These are phyloP conservation scores for Trachymyrmex cornetzi DNA, from an alignment of 1,140 invertebrate species.

Conservation along the genomic window DNA sequence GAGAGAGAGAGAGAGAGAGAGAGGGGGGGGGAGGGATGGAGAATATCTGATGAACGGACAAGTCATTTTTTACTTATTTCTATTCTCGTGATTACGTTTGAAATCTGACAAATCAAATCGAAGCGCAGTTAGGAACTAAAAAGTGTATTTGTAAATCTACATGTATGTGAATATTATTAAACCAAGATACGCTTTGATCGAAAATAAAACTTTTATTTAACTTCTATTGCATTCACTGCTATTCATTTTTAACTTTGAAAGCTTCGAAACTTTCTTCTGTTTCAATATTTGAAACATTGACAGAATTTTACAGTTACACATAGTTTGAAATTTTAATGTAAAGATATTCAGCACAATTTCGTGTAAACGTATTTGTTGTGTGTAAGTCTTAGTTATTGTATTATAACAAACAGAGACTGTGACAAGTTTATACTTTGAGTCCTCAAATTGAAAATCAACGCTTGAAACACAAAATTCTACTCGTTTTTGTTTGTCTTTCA, in stretches of 20 bases:
- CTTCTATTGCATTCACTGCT: neutral
- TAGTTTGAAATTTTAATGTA: neutral
- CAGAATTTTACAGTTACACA: neutral
- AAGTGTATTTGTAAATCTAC: no score
- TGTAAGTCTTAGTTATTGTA: neutral
- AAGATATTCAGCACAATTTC: neutral
- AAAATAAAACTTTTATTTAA: no score
- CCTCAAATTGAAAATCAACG: slow-evolving; percentile 36
- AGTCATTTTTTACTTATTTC: neutral
- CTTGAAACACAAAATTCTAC: neutral
- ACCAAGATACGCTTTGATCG: no score
- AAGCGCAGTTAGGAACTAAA: no score
- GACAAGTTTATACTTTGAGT: neutral
- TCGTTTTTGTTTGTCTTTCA: slow-evolving; percentile 29
- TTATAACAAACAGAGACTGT: neutral
- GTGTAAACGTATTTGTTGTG: neutral
- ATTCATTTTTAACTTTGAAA: neutral
- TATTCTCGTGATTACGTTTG: neutral
- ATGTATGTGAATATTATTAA: no score
- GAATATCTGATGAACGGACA: neutral
- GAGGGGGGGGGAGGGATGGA: no score
- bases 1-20: no score
- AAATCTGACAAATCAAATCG: no score
- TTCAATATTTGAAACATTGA: neutral
- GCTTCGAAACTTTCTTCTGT: neutral